Base-by-base conservation (phyloP, 2,797 vertebrate genomes). In the Bovichtus diacanthus region DNA sequence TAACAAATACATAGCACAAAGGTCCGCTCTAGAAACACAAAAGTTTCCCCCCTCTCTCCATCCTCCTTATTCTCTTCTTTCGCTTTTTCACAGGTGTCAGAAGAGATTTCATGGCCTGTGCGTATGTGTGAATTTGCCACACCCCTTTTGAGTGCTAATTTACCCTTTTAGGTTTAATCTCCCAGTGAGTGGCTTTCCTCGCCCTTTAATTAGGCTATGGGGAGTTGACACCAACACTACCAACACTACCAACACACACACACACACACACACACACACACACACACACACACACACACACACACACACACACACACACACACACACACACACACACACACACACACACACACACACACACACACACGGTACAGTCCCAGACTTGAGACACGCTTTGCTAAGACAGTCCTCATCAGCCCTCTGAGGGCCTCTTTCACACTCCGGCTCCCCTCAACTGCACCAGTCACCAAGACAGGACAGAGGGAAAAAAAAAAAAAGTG, bases 141-240 rank as follows among this genome's bases (percentile, higher is more conserved):
- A 93, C 95, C 94, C 92, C 92, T 94, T 95, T 91, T 93, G 94
- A 94, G 93, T 93, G 90, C 92, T 95, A 94, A 95, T 94, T 94
- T 95, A 92, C 90, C 91, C 94, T 95, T 95, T 96, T 93, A 95
- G 91, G 94, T 92, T 93, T 95, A 94, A 95, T 96, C 94, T 96
- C 84, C 87, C 92, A 86, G 88, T 92, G 86, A 93, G 88, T 91
- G 86, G 88, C 89, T 95, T 95, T 95, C 89, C 86, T 91, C 87
- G 90, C 86, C 76, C 69, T 92, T 95, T 96, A 96, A 95, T 96
- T 96, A 96, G 95, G 93, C 94, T 93, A 94, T 8, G 4, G 94
- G 95, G 94, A 96, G 90, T 89, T 88, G 87, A 90, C 67, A 93
- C 80, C 89, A 89, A 93, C 90, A 82, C 83, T 84, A 91, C n/a